phyloP scores from a whole-genome alignment of 2,113 vertebrate species.

The Varanus komodoensis region DNA sequence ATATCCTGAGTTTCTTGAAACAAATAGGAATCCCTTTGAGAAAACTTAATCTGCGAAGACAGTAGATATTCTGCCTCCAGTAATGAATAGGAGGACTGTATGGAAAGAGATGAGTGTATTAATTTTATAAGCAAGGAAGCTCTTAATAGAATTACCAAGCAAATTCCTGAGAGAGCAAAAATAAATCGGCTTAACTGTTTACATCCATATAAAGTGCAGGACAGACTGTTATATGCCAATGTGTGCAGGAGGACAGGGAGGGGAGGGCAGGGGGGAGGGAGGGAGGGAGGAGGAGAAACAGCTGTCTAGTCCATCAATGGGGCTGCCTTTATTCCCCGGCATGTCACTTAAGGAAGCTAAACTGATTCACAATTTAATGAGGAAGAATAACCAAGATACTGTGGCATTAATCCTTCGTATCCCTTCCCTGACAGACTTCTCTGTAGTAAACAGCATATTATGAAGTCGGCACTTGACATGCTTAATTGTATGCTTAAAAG shows the following conservation, averaged over 20 bases:
- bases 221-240: conserved; percentile 33
- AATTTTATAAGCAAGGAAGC: conserved; percentile 55
- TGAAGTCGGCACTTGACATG: conserved; percentile 53
- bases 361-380: conserved; percentile 52
- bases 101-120: conserved; percentile 67
- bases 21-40: conserved; percentile 59
- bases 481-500: conserved; percentile 70
- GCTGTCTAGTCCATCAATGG: conserved; percentile 31
- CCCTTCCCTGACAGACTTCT: conserved; percentile 63
- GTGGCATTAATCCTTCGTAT: conserved; percentile 45
- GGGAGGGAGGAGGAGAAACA: not conserved
- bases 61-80: conserved; percentile 54
- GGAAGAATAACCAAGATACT: conserved; percentile 46
- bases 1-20: conserved; percentile 59
- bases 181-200: conserved; percentile 43
- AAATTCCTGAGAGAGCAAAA: conserved; percentile 49
- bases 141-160: conserved; percentile 67
- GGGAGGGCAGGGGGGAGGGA: too few relatives aligned
- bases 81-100: conserved; percentile 52
- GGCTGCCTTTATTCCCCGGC: conserved; percentile 24
- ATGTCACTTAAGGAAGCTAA: conserved; percentile 44
- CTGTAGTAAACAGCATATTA: conserved; percentile 68
- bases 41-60: conserved; percentile 46
- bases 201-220: conserved; percentile 30
- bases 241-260: not conserved